phyloP scores from a whole-genome alignment of 2,113 vertebrate genomes.

The Xyliphius kryptos region DNA sequence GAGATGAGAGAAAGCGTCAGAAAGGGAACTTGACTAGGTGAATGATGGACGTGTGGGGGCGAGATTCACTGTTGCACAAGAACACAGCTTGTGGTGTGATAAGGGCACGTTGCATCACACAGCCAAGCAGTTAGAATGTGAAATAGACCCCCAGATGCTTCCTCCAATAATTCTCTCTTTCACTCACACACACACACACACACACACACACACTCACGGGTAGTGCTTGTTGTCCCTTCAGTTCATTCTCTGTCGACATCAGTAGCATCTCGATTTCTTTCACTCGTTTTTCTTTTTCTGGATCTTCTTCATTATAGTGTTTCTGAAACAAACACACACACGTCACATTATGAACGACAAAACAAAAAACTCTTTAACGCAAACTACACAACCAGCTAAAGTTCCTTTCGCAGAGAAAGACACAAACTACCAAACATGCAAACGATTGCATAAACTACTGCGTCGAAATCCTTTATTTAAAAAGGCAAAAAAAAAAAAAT shows the following conservation, averaged over 20 bases:
- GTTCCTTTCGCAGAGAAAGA: no score
- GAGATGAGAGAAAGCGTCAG: slow-evolving; percentile 46
- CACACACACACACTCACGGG: slow-evolving; percentile 74
- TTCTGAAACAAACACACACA: slow-evolving; percentile 71
- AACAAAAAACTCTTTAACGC: no score
- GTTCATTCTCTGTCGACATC: slow-evolving; percentile 98
- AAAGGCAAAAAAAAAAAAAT: no score
- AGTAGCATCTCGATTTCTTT: slow-evolving; percentile 97
- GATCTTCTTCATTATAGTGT: slow-evolving; percentile 98
- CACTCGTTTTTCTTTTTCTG: slow-evolving; percentile 97
- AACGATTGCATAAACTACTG: no score
- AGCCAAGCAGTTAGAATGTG: slow-evolving; percentile 68
- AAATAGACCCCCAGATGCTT: slow-evolving; percentile 80
- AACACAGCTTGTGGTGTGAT: slow-evolving; percentile 79
- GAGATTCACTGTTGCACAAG: slow-evolving; percentile 82
- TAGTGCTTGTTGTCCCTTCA: slow-evolving; percentile 86
- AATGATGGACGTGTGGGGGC: slow-evolving; percentile 47
- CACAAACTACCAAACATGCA: no score
- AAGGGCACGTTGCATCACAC: slow-evolving; percentile 76
- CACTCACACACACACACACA: slow-evolving; percentile 38
- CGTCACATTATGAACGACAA: no score
- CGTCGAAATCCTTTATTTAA: no score
- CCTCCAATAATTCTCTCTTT: slow-evolving; percentile 52
- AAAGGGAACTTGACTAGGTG: slow-evolving; percentile 78
- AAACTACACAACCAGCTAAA: no score